Evolutionary conservation across 2,113 vertebrate species (phyloP).

Genomic region (Athene noctua): DNA sequence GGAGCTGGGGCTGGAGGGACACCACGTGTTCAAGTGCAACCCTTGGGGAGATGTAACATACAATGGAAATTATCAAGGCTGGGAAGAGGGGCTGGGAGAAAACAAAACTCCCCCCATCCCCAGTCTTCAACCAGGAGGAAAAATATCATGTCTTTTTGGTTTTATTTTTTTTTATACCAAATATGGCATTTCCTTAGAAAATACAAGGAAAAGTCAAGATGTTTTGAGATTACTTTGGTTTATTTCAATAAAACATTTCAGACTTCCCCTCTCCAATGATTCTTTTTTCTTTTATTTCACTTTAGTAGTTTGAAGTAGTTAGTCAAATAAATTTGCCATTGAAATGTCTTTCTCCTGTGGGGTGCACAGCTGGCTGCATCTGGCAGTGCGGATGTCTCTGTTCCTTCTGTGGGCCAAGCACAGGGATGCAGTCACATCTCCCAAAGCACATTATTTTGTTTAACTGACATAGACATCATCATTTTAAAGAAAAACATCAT

Average conservation of each 20-base stretch:
- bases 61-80: background rate
- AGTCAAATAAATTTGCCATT: background rate
- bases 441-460: background rate
- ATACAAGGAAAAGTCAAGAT: background rate
- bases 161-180: background rate
- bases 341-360: background rate
- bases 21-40: rapidly evolving
- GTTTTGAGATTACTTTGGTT: background rate
- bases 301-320: background rate
- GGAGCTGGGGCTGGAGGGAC: background rate
- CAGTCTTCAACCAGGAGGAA: background rate
- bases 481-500: background rate
- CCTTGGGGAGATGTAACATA: background rate
- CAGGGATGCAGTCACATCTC: background rate
- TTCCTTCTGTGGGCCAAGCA: background rate
- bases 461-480: background rate
- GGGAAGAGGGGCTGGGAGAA: background rate
- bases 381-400: background rate
- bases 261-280: background rate
- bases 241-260: background rate
- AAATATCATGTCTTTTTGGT: background rate
- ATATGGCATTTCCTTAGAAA: background rate
- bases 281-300: background rate
- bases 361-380: background rate
- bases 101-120: background rate